phyloP scores from a whole-genome alignment of 2,113 vertebrate genomes.

The Elachura formosa region DNA sequence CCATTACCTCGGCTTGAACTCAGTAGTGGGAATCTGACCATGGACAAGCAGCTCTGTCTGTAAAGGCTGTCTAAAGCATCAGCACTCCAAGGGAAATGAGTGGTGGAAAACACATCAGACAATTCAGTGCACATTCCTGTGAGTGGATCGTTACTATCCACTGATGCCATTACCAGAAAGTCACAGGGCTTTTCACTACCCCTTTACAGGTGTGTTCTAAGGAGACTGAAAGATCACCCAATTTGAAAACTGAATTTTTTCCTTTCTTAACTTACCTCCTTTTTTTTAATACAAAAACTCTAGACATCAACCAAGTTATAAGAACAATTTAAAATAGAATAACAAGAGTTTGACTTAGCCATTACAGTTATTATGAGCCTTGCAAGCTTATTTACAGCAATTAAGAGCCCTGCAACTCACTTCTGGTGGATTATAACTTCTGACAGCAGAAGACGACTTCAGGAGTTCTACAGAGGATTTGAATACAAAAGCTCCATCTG shows the following conservation, averaged over 20 bases:
- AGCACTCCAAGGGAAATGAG: neutral
- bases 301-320: neutral
- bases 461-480: neutral
- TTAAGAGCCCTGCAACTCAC: neutral
- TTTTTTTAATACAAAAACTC: neutral
- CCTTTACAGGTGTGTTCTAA: neutral
- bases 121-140: neutral
- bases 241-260: neutral
- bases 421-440: neutral
- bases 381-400: constrained; percentile 6
- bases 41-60: neutral
- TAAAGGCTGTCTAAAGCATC: neutral
- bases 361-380: neutral
- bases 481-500: neutral
- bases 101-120: neutral
- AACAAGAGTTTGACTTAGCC: neutral
- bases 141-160: neutral
- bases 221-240: neutral
- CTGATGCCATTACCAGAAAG: neutral
- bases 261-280: neutral
- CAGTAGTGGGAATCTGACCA: neutral
- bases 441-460: neutral
- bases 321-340: neutral
- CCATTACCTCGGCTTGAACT: neutral
- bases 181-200: neutral